Conservation (phyloP, 2,797 vertebrate genomes). For the Acanthornis magna region DNA sequence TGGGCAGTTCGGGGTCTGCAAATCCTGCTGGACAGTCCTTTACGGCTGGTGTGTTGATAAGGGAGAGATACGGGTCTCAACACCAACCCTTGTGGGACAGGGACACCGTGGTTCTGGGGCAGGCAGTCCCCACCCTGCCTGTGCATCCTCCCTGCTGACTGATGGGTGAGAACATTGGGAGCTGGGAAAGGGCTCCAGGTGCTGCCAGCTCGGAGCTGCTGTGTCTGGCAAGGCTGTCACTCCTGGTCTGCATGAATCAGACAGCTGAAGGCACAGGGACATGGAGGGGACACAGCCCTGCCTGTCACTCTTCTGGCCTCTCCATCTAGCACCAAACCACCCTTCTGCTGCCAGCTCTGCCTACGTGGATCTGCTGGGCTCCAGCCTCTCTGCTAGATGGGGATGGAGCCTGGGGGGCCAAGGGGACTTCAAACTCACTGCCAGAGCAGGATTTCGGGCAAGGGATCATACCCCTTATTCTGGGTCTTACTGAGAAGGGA, state of each 20-base stretch:
- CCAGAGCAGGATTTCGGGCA: not conserved
- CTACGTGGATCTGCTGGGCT: not conserved
- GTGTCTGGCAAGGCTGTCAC: not conserved
- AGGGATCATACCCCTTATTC: not conserved
- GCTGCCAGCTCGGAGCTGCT: not conserved
- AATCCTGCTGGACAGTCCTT: not conserved
- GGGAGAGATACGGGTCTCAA: not conserved
- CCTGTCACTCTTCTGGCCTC: not conserved
- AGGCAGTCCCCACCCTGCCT: not conserved
- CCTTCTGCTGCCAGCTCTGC: not conserved
- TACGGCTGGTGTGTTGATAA: not conserved
- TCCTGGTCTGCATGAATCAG: not conserved
- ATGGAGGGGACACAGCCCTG: not conserved
- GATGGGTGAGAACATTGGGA: not conserved
- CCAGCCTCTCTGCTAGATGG: not conserved
- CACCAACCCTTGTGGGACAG: not conserved
- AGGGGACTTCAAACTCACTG: not conserved
- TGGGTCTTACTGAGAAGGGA: not conserved
- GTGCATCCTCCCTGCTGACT: not conserved
- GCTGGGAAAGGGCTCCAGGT: not conserved
- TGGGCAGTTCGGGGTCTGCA: not conserved
- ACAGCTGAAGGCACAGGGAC: not conserved
- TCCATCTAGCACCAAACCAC: not conserved
- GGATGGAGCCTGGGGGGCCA: not conserved
- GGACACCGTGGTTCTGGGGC: not conserved